Evolutionary conservation across 2,888 invertebrate species (phyloP), one percentile per base, ranked within the genome.

Genomic region (Acleris sparsana): DNA sequence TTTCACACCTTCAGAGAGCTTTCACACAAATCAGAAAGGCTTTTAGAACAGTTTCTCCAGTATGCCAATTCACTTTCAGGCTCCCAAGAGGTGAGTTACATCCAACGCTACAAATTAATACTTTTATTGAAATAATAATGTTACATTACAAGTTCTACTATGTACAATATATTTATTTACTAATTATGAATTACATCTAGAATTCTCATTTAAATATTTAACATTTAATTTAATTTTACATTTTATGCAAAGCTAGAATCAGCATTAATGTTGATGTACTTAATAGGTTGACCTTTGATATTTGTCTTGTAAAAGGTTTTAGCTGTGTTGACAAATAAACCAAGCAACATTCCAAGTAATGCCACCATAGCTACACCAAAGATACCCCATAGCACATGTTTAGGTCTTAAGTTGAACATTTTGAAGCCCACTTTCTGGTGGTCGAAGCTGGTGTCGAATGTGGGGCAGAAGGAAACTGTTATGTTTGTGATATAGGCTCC

Each of bases 1-100:
- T 94, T 96, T 77, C 95, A 95, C 86, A 95, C 95, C 78, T 97
- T 97, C 93, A 95, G 95, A 85, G 95, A 96, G 82, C 93, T 94
- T 74, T 95, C 97, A 80, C 94, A 94, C 77, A 96, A 96, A 86
- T 95, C 96, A 55, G 96, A 97, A 87, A 93, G 94, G 78, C 93
- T 96, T 75, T 93, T 97, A 82, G 95, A 95, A 88, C 95, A 95
- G 88, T 96, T 96, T 93, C 89, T 97, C 79, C 94, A 94, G 76
- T 95, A 95, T 89, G 94, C 96, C 69, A 94, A 95, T 86, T 94
- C 95, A 85, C 91, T 93, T 74, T 93, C 91, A 82, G 95, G 94
- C 80, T 94, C 93, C 79, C 88, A 92, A 84, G 93, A 95, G 95
- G 96, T 95, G 87, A 93, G 92, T 82, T 69, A 70, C 70, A 73